These are phyloP conservation scores for Drosophila lowei DNA, from an alignment of 1,140 invertebrate genomes.

Conservation along the genomic window DNA sequence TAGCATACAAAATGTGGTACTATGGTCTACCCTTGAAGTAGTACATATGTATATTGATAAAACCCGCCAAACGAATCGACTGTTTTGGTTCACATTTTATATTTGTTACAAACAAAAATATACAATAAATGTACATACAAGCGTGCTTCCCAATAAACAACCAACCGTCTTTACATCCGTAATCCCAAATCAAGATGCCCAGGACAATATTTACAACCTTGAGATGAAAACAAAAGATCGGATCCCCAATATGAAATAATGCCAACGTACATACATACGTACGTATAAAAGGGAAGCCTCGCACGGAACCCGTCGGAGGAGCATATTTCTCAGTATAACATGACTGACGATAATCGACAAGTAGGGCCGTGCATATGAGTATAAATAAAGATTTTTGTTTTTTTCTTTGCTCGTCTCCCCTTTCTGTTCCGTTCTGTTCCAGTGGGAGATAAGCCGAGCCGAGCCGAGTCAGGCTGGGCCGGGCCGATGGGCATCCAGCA, in stretches of 20 bases:
- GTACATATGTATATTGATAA: not conserved
- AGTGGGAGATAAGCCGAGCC: slow-evolving; percentile 44
- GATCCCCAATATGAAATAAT: slow-evolving; percentile 5
- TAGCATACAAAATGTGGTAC: slow-evolving; percentile 24
- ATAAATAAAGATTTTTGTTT: slow-evolving; percentile 64
- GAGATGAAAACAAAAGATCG: slow-evolving; percentile 33
- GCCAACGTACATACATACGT: slow-evolving; percentile 1
- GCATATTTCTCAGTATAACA: slow-evolving; percentile 51
- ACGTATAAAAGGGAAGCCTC: slow-evolving; percentile 2
- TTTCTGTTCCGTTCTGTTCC: slow-evolving; percentile 25
- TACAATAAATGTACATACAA: not conserved
- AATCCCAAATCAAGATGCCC: slow-evolving; percentile 18
- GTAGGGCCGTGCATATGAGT: slow-evolving; percentile 49
- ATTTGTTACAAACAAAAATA: no score
- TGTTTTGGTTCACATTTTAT: no score
- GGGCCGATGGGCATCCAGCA: slow-evolving; percentile 22
- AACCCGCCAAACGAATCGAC: slow-evolving; percentile 1
- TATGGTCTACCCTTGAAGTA: slow-evolving; percentile 57
- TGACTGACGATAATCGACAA: slow-evolving; percentile 64
- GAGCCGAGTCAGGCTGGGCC: slow-evolving; percentile 3
- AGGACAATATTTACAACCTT: slow-evolving; percentile 16
- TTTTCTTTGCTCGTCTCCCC: slow-evolving; percentile 30
- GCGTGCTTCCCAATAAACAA: no score
- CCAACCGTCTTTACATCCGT: not conserved
- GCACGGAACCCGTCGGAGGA: slow-evolving; percentile 31